A percentile compares a stretch with the other conserved stretches of the same genome.
Conservation (phyloP, 1,140 invertebrate species). For the Odontomachus brunneus region DNA sequence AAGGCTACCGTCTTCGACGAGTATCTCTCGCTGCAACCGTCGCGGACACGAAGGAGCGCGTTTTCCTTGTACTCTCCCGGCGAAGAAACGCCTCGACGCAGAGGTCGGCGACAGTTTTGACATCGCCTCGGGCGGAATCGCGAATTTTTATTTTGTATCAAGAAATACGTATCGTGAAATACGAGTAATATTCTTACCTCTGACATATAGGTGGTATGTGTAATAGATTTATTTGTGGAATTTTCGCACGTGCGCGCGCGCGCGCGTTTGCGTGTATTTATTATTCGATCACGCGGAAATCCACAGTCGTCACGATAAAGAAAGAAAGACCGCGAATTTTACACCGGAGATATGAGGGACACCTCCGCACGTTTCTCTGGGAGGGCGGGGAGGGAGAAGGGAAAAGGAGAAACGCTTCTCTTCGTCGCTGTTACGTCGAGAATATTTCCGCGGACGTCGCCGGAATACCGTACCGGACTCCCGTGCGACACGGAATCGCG, state of each 20-base stretch:
- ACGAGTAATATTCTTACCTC: background rate
- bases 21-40: no score
- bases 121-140: no score
- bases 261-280: no score
- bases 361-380: background rate
- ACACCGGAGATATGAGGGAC: background rate
- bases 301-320: background rate
- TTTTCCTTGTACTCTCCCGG: no score
- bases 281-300: background rate
- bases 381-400: background rate
- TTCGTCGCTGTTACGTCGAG: background rate
- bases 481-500: background rate
- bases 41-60: no score
- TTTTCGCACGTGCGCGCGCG: background rate
- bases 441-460: background rate
- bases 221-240: no score
- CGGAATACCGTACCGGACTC: slow-evolving; percentile 42
- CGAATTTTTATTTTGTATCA: no score
- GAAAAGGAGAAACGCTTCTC: no score
- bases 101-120: no score
- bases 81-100: no score
- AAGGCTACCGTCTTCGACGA: no score
- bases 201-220: background rate
- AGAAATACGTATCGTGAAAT: background rate
- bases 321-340: background rate